These are phyloP conservation scores for Latrodectus geometricus DNA, from an alignment of 1,140 invertebrate species.

Conservation along the genomic window DNA sequence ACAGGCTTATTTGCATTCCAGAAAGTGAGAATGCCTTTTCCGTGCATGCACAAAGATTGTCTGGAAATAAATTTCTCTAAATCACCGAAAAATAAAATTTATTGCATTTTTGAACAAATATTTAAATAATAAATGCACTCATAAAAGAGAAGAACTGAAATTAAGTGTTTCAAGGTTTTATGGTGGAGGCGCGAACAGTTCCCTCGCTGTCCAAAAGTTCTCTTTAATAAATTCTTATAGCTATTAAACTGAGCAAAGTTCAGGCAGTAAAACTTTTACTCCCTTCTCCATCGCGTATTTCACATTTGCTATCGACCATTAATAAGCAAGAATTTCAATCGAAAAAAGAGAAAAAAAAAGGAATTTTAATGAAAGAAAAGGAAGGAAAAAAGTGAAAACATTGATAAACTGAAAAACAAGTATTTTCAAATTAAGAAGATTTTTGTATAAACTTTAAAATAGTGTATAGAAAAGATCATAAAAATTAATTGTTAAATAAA, in stretches of 20 bases:
- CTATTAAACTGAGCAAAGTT: not conserved
- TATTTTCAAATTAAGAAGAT: no score
- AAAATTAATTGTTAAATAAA: no score
- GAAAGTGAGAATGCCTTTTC: not conserved
- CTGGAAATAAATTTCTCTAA: not conserved
- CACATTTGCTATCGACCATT: no score
- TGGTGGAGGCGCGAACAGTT: not conserved
- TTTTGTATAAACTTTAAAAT: no score
- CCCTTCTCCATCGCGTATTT: no score
- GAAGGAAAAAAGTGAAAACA: no score
- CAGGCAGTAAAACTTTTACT: not conserved
- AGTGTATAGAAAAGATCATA: no score
- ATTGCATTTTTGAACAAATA: constrained; percentile 34
- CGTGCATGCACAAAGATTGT: not conserved
- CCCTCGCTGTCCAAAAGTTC: not conserved
- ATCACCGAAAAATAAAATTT: constrained; percentile 17
- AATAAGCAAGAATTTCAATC: no score
- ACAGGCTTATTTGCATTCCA: not conserved
- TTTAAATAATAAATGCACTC: constrained; percentile 48
- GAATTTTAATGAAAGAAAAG: no score
- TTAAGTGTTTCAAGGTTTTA: constrained; percentile 16
- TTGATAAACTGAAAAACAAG: no score
- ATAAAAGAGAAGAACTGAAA: constrained; percentile 44
- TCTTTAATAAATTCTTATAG: not conserved
- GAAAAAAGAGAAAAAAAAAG: no score